Conservation (phyloP, 2,888 invertebrate genomes). For the Muscina levida region DNA sequence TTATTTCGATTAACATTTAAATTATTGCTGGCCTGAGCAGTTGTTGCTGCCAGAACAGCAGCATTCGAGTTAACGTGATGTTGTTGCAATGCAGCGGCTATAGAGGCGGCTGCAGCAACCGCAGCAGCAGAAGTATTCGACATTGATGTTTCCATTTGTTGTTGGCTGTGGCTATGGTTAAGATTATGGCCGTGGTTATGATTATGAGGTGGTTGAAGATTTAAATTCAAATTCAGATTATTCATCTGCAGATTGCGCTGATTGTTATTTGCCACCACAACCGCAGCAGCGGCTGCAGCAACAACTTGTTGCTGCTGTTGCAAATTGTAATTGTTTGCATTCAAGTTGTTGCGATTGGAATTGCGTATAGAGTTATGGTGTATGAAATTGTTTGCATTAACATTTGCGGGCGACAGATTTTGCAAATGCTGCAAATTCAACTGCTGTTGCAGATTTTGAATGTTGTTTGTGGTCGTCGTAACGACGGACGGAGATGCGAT, state of each 20-base stretch:
- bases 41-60: conserved; percentile 82
- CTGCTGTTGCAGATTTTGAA: conserved; percentile 71
- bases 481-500: conserved; percentile 64
- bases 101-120: conserved; percentile 82
- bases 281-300: conserved; percentile 76
- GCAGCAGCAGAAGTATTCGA: conserved; percentile 80
- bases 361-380: conserved; percentile 78
- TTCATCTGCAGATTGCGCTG: conserved; percentile 76
- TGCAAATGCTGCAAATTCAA: conserved; percentile 68
- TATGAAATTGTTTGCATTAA: conserved; percentile 73
- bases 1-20: conserved; percentile 68
- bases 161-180: conserved; percentile 72
- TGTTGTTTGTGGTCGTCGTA: conserved; percentile 69
- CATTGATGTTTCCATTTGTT: conserved; percentile 69
- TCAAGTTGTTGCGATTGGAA: conserved; percentile 77
- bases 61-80: conserved; percentile 70
- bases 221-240: conserved; percentile 75
- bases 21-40: conserved; percentile 79
- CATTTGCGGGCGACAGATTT: conserved; percentile 59
- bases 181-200: conserved; percentile 73
- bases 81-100: conserved; percentile 73
- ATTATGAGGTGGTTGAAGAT: conserved; percentile 65
- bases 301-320: conserved; percentile 72
- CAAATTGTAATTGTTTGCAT: conserved; percentile 73
- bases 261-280: conserved; percentile 72